These are phyloP conservation scores for Bilobella aurantiaca DNA, from an alignment of 1,140 invertebrate species.

Conservation along the genomic window DNA sequence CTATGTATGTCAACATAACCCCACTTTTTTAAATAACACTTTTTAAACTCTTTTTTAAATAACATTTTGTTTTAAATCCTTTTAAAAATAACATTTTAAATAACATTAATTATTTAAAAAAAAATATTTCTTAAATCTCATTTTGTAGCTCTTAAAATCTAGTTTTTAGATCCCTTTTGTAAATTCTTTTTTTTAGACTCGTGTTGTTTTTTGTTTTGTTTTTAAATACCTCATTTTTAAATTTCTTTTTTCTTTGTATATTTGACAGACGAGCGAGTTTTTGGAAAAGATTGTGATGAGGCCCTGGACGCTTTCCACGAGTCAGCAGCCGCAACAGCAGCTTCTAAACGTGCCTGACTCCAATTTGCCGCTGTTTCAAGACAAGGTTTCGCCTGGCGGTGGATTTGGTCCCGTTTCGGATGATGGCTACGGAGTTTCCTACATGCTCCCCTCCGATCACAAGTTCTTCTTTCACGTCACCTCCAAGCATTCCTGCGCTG, in stretches of 20 bases:
- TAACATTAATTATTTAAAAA: too few species aligned
- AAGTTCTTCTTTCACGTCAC: slow-evolving; percentile 47
- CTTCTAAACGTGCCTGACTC: slow-evolving; percentile 42
- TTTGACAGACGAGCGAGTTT: slow-evolving; percentile 42
- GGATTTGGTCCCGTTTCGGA: slow-evolving; percentile 48
- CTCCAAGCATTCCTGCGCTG: slow-evolving; percentile 40
- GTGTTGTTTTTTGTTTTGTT: too few species aligned
- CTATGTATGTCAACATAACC: too few species aligned
- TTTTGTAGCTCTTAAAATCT: too few species aligned
- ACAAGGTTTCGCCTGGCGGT: slow-evolving; percentile 43
- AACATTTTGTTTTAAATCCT: too few species aligned
- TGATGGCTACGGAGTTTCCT: slow-evolving; percentile 47
- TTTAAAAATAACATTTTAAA: too few species aligned
- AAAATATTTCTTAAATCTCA: too few species aligned
- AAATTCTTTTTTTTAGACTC: too few species aligned
- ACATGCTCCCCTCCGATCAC: slow-evolving; percentile 45
- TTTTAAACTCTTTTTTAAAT: too few species aligned
- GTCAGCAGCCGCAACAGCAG: slow-evolving; percentile 48
- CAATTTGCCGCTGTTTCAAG: slow-evolving; percentile 40
- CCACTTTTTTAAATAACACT: too few species aligned
- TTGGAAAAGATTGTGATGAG: slow-evolving; percentile 42
- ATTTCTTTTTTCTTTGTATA: not conserved
- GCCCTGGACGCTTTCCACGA: slow-evolving; percentile 47
- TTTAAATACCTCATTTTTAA: too few species aligned
- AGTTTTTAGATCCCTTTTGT: too few species aligned